Base-by-base conservation (phyloP, 2,113 vertebrate species). In the Pipa parva region DNA sequence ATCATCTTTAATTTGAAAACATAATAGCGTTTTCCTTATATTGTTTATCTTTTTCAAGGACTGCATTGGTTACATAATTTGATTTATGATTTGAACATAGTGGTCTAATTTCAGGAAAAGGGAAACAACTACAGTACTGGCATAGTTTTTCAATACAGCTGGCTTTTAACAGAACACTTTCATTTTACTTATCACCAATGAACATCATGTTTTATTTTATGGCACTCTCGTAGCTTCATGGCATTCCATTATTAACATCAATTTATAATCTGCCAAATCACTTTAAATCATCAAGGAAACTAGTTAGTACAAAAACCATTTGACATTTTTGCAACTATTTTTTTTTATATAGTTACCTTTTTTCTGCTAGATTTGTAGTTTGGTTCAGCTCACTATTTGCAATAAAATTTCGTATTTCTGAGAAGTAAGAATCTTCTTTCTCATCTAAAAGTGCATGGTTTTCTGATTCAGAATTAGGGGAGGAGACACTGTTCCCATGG, bases 361-460 rank as follows among this genome's bases (percentile, higher is more conserved):
- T 94, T 79, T 97, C 95, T 13, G 89, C 87, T 72, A 94, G 89
- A 78, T 90, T 77, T 2, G 93, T 85, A 0, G 92, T 88, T 83
- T 95, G 94, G 79, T 85, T 95, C 87, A 95, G 85, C 82, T 99
- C 96, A 17, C 91, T 98, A 76, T 97, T 99, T 78, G 95, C 97
- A 79, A 99, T 99, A 82, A 99, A 99, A 84, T 99, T 99, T 75
- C 96, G 89, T 85, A 99, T 99, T 88, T 99, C 97, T 0, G 97
- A 98, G 89, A 99, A 99, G 81, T 99, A 99, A 0, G 97, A 94
- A 78, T 97, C 97, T 75, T 99, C 97, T 81, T 99, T 99, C 85
- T 99, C 97, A 0, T 99, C 97, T 92, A 99, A 94, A 95, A 97
- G 95, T 93, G 97, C 94, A 79, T 97, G 96, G 92, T 95, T 92